Evolutionary conservation across 37 sponge, comb jelly and placozoan species (phyloP), one percentile per base, ranked within the genome.

Genomic region (Eunapius fragilis): DNA sequence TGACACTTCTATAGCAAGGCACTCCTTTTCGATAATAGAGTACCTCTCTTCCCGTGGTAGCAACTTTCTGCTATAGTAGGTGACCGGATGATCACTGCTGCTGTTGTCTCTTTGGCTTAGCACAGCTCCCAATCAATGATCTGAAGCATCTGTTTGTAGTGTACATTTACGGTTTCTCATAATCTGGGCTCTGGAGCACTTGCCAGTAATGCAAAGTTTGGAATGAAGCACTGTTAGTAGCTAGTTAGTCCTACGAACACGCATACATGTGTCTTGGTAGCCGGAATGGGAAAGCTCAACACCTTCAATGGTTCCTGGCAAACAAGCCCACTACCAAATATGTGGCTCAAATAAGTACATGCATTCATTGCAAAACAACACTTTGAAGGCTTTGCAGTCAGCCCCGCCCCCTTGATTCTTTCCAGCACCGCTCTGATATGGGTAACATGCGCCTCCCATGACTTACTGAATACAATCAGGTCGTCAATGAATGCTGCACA

Each of bases 351-450:
- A 37, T 87, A 93, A 28, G 70, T 14, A 76, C 81, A 83, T 27
- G 82, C 31, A 5, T 5, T 24, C 85, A 82, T 84, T 3, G 47
- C 93, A 86, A 93, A 82, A 48, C 83, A 76, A 31, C 94, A 93
- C 77, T 93, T 87, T 6, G 26, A 72, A 2, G 85, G 75, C 30
- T 93, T 93, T 0, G 76, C 82, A 31, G 84, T 90, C 71, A 93
- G 80, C 5, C 88, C 85, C 0, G 88, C 85, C 27, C 23, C 70
- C 24, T 37, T 22, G 19, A 83, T 72, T 25, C 86, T 23, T 34
- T 24, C 3, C 23, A 93, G 36, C 22, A 90, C 88, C 0, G 2
- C 12, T 25, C 31, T 5, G 14, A 90, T 36, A 77, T 93, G 94
- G 6, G 68, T 22, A 25, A 80, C 0, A 36, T 93, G 92, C 0